Conservation (phyloP, 2,113 vertebrate genomes). For the Argyrosomus japonicus region DNA sequence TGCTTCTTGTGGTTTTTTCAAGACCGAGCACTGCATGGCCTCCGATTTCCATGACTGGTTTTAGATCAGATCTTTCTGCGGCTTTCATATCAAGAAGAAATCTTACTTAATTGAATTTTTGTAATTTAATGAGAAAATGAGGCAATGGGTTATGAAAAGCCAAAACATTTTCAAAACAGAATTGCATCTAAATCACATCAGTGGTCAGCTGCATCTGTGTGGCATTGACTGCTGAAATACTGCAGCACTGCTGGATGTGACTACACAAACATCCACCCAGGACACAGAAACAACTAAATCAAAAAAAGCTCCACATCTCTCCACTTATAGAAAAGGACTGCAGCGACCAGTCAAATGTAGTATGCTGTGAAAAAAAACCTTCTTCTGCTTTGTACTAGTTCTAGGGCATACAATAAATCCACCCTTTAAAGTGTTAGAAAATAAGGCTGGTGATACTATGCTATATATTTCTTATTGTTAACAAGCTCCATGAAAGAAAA, state of each 20-base stretch:
- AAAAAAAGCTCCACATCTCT: background rate
- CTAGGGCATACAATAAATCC: background rate
- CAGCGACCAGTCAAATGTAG: background rate
- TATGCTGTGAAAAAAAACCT: background rate
- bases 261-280: background rate
- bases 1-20: slow-evolving; percentile 13
- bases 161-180: slow-evolving; percentile 8
- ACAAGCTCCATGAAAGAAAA: background rate
- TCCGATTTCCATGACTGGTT: slow-evolving; percentile 12
- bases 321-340: background rate
- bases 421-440: background rate
- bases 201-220: slow-evolving; percentile 7
- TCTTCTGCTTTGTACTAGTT: background rate
- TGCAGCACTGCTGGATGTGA: background rate
- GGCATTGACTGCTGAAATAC: background rate
- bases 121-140: slow-evolving; percentile 35
- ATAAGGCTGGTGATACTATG: background rate
- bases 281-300: background rate
- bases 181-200: slow-evolving; percentile 28
- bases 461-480: background rate
- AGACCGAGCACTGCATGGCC: background rate
- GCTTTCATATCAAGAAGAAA: slow-evolving; percentile 14
- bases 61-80: slow-evolving; percentile 3
- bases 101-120: slow-evolving; percentile 16
- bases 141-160: slow-evolving; percentile 12